phyloP scores from a whole-genome alignment of 1,140 invertebrate species.

The Neodiprion virginianus region DNA sequence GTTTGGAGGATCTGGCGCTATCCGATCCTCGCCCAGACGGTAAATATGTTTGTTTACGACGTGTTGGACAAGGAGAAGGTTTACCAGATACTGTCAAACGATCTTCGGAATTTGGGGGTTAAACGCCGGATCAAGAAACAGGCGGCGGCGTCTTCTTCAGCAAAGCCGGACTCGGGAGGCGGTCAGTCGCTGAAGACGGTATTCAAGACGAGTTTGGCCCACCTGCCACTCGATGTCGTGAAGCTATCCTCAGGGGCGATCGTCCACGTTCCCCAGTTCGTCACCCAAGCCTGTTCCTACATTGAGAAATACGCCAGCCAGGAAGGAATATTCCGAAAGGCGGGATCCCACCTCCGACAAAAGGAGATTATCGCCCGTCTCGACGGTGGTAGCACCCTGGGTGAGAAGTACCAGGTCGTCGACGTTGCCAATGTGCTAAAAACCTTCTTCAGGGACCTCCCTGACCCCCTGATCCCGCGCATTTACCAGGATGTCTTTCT shows the following conservation, averaged over 20 bases:
- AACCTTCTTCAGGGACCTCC: conserved; percentile 80
- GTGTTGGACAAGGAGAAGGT: conserved; percentile 71
- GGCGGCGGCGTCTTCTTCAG: conserved; percentile 35
- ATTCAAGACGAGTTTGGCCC: conserved; percentile 68
- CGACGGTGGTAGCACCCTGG: conserved; percentile 70
- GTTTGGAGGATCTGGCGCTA: too few relatives aligned
- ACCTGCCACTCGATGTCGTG: conserved; percentile 68
- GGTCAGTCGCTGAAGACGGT: conserved; percentile 58
- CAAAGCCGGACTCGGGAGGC: conserved; percentile 18
- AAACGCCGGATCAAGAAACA: conserved; percentile 71
- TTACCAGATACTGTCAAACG: conserved; percentile 64
- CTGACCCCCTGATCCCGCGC: conserved; percentile 80
- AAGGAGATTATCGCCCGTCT: conserved; percentile 76
- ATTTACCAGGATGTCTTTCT: conserved; percentile 77
- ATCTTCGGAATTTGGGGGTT: conserved; percentile 68
- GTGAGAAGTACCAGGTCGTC: conserved; percentile 73
- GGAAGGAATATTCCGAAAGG: conserved; percentile 86
- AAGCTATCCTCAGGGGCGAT: conserved; percentile 64
- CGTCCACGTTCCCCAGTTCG: conserved; percentile 77
- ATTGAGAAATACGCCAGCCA: conserved; percentile 71
- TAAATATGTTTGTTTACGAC: conserved; percentile 71
- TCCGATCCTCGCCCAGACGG: too few relatives aligned
- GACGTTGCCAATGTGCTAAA: conserved; percentile 86
- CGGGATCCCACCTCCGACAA: conserved; percentile 80
- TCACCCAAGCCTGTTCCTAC: conserved; percentile 74